phyloP scores from a whole-genome alignment of 2,888 invertebrate genomes.

The Rhorus exstirpatorius region DNA sequence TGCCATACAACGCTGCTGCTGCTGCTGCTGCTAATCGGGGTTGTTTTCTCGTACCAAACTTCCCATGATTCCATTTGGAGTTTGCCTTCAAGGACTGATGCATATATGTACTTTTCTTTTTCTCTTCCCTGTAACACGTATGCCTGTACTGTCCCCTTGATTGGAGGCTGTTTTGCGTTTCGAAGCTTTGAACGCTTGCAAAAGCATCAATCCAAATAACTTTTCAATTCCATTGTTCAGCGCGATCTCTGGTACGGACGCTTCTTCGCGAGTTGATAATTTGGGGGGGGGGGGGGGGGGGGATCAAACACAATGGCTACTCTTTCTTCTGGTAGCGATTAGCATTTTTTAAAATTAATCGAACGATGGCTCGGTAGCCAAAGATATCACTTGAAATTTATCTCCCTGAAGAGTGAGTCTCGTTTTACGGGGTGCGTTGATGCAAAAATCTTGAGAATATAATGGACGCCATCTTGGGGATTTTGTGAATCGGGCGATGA shows the following conservation, averaged over 20 bases:
- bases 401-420: neutral
- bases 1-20: slow-evolving; percentile 50
- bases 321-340: neutral
- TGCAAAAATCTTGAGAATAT: neutral
- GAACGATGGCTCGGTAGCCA: neutral
- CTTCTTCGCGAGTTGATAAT: neutral
- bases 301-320: neutral
- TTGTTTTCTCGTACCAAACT: slow-evolving; percentile 66
- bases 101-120: slow-evolving; percentile 7
- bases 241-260: neutral
- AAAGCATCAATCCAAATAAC: neutral
- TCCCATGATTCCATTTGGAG: slow-evolving; percentile 53
- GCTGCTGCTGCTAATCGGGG: slow-evolving; percentile 44
- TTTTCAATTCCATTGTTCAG: neutral
- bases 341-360: neutral
- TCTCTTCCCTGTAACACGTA: slow-evolving; percentile 1
- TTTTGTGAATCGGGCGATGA: neutral
- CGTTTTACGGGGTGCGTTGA: neutral
- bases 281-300: too few species aligned
- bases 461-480: slow-evolving; percentile 37
- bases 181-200: neutral
- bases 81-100: slow-evolving; percentile 68
- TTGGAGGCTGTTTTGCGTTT: neutral
- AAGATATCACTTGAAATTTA: neutral
- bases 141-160: neutral